Evolutionary conservation across 2,113 vertebrate species (phyloP).

Genomic region (Pollachius pollachius): DNA sequence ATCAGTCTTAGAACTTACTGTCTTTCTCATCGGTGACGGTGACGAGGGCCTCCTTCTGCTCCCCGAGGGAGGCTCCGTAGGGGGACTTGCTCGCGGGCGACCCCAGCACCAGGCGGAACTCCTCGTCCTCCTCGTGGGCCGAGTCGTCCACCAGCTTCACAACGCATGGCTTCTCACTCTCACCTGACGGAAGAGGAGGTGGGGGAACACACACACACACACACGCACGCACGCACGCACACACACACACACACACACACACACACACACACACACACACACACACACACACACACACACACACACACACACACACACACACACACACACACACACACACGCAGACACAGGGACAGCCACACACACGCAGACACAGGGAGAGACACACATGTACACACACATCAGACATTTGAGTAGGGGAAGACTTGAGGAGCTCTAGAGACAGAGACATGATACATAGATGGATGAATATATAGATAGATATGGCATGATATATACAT

Average conservation of each 20-base stretch:
- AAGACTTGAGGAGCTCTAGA: too few species aligned
- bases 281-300: too few species aligned
- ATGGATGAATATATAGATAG: background rate
- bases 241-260: too few species aligned
- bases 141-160: conserved; percentile 78
- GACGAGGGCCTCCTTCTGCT: conserved; percentile 77
- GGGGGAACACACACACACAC: background rate
- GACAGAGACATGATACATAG: too few species aligned
- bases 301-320: too few species aligned
- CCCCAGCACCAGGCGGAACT: conserved; percentile 79
- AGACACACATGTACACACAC: background rate
- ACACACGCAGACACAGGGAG: too few species aligned
- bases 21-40: conserved; percentile 81
- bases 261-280: too few species aligned
- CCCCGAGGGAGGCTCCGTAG: conserved; percentile 75
- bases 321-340: too few species aligned
- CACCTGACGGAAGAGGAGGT: conserved; percentile 59
- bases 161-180: conserved; percentile 79
- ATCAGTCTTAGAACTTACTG: conserved; percentile 63
- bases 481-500: too few species aligned
- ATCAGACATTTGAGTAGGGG: background rate
- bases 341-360: too few species aligned
- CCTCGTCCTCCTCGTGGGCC: conserved; percentile 80
- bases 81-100: conserved; percentile 74
- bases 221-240: too few species aligned